These are phyloP conservation scores for Lerista edwardsae DNA, from an alignment of 2,797 vertebrate species.

Conservation along the genomic window DNA sequence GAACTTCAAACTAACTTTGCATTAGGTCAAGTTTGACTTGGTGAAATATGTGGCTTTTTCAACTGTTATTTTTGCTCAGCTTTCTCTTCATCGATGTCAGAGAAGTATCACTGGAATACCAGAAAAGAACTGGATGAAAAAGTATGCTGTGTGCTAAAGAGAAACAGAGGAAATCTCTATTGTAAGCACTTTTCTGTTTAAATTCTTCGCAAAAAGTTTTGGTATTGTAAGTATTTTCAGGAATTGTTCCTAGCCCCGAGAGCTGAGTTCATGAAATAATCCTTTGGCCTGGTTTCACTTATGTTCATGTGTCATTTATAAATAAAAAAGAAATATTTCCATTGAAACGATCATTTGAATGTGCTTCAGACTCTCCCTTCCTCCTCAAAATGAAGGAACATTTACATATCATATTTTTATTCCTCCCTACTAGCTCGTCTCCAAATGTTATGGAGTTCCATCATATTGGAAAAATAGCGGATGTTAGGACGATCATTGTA, in stretches of 20 bases:
- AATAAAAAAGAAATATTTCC: slow-evolving; percentile 13
- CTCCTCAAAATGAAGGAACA: not conserved
- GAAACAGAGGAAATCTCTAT: slow-evolving; percentile 15
- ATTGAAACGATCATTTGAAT: slow-evolving; percentile 4
- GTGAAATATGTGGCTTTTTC: slow-evolving; percentile 63
- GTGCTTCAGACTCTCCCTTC: not conserved
- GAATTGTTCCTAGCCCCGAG: slow-evolving; percentile 24
- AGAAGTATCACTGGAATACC: slow-evolving; percentile 35
- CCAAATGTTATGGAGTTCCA: slow-evolving; percentile 10
- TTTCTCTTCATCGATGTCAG: slow-evolving; percentile 52
- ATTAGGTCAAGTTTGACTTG: slow-evolving; percentile 45
- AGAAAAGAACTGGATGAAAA: not conserved
- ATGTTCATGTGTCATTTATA: slow-evolving; percentile 2
- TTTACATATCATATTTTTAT: not conserved
- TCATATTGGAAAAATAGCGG: slow-evolving; percentile 5
- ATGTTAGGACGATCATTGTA: slow-evolving; percentile 1
- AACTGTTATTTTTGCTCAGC: slow-evolving; percentile 52
- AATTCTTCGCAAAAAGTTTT: slow-evolving; percentile 23
- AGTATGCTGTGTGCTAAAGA: slow-evolving; percentile 10
- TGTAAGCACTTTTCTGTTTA: slow-evolving; percentile 24
- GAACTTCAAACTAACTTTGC: slow-evolving; percentile 55
- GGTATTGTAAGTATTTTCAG: slow-evolving; percentile 18
- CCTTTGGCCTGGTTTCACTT: slow-evolving; percentile 22
- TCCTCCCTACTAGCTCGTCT: not conserved
- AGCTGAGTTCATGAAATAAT: slow-evolving; percentile 25